A percentile compares a stretch with the other conserved stretches of the same genome.
Evolutionary conservation across 2,113 vertebrate genomes (phyloP).

Genomic region (Megalops atlanticus): DNA sequence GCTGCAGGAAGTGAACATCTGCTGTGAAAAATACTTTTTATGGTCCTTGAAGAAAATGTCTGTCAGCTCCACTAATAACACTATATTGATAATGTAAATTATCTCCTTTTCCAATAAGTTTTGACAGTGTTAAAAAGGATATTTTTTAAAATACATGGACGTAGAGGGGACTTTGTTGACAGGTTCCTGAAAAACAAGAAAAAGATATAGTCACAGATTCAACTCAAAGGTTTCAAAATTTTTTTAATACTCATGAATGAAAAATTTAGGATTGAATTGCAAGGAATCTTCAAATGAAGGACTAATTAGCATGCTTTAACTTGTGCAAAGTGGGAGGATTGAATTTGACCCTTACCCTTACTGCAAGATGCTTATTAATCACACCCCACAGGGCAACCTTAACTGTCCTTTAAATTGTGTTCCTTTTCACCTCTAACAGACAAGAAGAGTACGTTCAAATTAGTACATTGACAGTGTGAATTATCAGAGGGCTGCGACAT

Average conservation of each 20-base stretch:
- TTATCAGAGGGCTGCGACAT: not conserved
- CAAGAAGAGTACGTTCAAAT: not conserved
- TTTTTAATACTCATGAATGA: not conserved
- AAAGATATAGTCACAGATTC: not conserved
- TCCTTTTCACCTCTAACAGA: not conserved
- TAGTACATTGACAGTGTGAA: not conserved
- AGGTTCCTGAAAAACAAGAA: no score
- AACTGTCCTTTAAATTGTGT: not conserved
- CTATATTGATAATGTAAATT: not conserved
- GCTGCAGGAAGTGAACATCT: slow-evolving; percentile 33
- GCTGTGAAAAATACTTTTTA: not conserved
- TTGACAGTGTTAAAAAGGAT: not conserved
- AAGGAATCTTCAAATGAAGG: not conserved
- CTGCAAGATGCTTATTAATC: not conserved
- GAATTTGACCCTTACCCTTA: not conserved
- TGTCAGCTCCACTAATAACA: not conserved
- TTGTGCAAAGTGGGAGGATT: not conserved
- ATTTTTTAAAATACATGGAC: no score
- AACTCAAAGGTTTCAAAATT: not conserved
- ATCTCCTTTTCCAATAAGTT: not conserved
- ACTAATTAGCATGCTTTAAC: not conserved
- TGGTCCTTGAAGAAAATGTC: not conserved
- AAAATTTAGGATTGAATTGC: not conserved
- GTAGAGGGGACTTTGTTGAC: no score
- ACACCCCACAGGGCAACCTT: not conserved